Evolutionary conservation across 2,888 invertebrate genomes (phyloP).

Genomic region (Xestia rhomboidea): DNA sequence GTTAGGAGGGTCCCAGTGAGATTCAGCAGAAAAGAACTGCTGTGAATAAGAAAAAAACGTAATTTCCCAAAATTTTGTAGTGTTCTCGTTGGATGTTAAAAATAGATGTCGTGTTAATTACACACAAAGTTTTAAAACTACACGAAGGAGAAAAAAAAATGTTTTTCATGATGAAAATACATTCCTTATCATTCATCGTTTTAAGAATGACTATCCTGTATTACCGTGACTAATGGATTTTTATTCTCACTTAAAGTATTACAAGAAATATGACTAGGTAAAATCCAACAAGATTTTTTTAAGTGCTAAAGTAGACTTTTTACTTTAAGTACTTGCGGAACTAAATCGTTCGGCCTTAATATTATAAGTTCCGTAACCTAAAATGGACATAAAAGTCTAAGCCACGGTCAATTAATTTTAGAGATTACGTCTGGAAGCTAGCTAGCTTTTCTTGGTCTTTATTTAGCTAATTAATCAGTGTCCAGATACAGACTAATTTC

Average conservation of each 20-base stretch:
- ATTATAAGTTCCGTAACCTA: constrained; percentile 10
- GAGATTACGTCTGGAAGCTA: constrained; percentile 18
- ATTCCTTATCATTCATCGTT: background rate
- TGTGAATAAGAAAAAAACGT: background rate
- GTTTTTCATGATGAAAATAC: background rate
- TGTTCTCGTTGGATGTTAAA: background rate
- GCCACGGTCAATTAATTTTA: constrained; percentile 51
- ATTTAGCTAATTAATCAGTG: constrained; percentile 55
- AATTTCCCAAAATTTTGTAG: background rate
- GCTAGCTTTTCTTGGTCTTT: constrained; percentile 17
- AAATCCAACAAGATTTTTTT: background rate
- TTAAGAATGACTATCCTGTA: no score
- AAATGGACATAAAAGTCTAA: constrained; percentile 29
- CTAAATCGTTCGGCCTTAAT: background rate
- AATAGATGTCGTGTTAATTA: background rate
- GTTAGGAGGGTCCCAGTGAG: background rate
- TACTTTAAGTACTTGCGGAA: background rate
- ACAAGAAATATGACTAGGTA: background rate
- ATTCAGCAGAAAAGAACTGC: background rate
- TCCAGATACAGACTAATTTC: constrained; percentile 36
- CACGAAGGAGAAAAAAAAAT: background rate
- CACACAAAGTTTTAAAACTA: background rate
- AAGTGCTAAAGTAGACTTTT: background rate
- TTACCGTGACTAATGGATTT: background rate
- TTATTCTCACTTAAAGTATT: no score